phyloP scores from a whole-genome alignment of 2,888 invertebrate species.

The Quadroppia sp. region DNA sequence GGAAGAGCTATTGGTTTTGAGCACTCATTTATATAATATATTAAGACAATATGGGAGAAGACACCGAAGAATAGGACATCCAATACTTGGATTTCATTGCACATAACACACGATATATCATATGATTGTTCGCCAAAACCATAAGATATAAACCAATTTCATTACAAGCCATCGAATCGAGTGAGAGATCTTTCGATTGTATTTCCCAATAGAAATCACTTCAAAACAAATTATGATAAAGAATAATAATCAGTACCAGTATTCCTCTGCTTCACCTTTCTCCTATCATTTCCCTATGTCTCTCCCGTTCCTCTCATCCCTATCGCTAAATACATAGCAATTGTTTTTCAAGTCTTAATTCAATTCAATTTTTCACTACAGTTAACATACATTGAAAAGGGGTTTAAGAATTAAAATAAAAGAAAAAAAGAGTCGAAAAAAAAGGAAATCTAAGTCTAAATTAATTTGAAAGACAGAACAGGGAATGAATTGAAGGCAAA shows the following conservation, averaged over 20 bases:
- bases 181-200: background rate
- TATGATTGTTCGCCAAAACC: too few species aligned
- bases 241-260: slow-evolving; percentile 14
- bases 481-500: background rate
- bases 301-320: background rate
- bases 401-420: background rate
- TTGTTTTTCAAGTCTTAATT: too few species aligned
- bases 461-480: slow-evolving; percentile 21
- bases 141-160: background rate
- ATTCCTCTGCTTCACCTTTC: background rate
- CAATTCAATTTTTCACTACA: background rate
- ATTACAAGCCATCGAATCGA: background rate
- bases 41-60: background rate
- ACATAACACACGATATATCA: background rate
- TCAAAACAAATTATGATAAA: slow-evolving; percentile 28
- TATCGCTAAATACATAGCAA: background rate
- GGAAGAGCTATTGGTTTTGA: slow-evolving; percentile 1
- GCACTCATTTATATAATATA: background rate
- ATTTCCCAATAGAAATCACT: slow-evolving; percentile 27
- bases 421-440: background rate
- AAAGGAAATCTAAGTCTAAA: slow-evolving; percentile 11
- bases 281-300: background rate
- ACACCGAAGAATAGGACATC: background rate
- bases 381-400: background rate
- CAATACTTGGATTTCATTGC: background rate